Conservation (phyloP, 2,113 vertebrate species). For the Morone saxatilis region DNA sequence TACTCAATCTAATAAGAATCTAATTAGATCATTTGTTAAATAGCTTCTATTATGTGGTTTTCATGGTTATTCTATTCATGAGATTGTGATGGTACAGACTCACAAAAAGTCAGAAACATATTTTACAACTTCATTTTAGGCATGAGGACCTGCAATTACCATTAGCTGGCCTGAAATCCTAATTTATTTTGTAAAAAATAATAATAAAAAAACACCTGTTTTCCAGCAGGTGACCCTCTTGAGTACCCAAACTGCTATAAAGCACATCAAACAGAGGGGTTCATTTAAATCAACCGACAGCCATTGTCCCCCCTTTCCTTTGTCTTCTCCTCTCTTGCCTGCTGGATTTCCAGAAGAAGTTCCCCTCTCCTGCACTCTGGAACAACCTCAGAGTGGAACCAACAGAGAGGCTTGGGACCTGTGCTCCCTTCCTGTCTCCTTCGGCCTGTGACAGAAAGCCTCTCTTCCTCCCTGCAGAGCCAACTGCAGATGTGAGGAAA, state of each 20-base stretch:
- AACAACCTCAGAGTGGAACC: constrained; percentile 28
- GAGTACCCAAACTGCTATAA: constrained; percentile 21
- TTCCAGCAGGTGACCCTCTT: constrained; percentile 25
- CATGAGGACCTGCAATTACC: background rate
- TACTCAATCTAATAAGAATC: background rate
- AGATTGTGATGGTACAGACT: background rate
- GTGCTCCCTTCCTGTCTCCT: constrained; percentile 31
- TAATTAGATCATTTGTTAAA: background rate
- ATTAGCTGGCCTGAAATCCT: background rate
- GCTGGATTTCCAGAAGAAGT: constrained; percentile 23
- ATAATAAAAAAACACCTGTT: no score
- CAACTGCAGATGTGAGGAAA: constrained; percentile 49
- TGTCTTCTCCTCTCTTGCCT: constrained; percentile 1
- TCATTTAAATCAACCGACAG: constrained; percentile 11
- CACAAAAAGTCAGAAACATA: background rate
- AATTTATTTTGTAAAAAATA: no score
- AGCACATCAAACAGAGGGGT: constrained; percentile 4
- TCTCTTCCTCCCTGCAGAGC: constrained; percentile 13
- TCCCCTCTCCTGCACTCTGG: constrained; percentile 9
- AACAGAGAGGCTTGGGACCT: constrained; percentile 21
- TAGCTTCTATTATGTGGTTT: background rate
- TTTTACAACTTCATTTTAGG: background rate
- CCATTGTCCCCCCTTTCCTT: background rate
- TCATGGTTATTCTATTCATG: background rate
- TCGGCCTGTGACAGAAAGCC: constrained; percentile 35